A percentile compares a stretch with the other conserved stretches of the same genome.
Evolutionary conservation across 2,888 invertebrate genomes (phyloP).

Genomic region (Diarsia dahlii): DNA sequence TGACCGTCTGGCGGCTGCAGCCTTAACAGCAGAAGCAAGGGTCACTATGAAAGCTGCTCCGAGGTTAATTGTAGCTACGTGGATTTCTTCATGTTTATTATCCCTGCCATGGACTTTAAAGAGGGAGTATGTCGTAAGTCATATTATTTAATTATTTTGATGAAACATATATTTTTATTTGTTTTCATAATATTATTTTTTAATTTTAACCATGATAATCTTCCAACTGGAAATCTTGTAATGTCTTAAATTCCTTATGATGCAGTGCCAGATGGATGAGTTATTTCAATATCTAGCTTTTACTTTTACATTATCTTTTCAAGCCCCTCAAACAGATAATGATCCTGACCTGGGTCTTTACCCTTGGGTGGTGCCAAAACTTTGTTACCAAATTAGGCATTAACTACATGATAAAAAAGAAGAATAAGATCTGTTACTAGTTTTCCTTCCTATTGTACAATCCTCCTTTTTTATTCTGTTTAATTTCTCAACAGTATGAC

Average conservation of each 20-base stretch:
- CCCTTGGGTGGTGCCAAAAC: too few species aligned
- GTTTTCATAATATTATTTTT: not conserved
- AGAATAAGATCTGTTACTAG: too few species aligned
- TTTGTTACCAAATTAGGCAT: too few species aligned
- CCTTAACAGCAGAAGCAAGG: conserved; percentile 93
- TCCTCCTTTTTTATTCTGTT: not conserved
- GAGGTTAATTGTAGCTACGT: conserved; percentile 92
- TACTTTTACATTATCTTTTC: not conserved
- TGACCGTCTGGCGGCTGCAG: conserved; percentile 95
- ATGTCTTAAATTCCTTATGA: not conserved
- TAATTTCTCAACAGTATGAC: not conserved
- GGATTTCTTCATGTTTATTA: conserved; percentile 92
- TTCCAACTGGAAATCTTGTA: too few species aligned
- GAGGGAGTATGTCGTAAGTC: conserved; percentile 91
- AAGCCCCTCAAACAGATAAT: too few species aligned
- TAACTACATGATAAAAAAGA: too few species aligned
- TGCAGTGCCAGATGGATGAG: not conserved
- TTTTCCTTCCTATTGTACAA: not conserved
- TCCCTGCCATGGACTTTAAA: conserved; percentile 92
- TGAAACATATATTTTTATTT: not conserved
- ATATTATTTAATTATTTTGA: not conserved
- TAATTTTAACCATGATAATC: not conserved
- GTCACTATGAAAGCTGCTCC: conserved; percentile 92
- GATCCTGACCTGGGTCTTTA: too few species aligned
- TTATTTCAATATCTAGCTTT: not conserved